Conservation (phyloP, 1,140 invertebrate genomes). For the Tetramorium alpestre region DNA sequence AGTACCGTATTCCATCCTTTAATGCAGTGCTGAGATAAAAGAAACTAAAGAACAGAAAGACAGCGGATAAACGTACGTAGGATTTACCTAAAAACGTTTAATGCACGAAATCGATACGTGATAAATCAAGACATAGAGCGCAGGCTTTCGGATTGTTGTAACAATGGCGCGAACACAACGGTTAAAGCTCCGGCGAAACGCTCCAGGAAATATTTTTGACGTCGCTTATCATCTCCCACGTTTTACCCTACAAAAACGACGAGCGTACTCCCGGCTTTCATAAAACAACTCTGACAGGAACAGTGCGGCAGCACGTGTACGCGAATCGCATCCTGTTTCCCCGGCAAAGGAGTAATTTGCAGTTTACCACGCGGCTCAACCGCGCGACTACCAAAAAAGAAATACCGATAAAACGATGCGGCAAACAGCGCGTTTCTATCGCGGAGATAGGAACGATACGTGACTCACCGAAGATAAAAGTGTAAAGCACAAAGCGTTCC, state of each 20-base stretch:
- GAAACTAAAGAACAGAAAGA: conserved; percentile 15
- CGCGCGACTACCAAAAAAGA: conserved; percentile 22
- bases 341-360: conserved; percentile 49
- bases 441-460: not conserved
- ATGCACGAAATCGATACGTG: conserved; percentile 38
- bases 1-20: not conserved
- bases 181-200: conserved; percentile 40
- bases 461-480: not conserved
- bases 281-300: conserved; percentile 57
- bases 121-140: conserved; percentile 51
- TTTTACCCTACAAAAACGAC: conserved; percentile 64
- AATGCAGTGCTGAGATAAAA: conserved; percentile 11
- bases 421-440: not conserved
- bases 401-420: conserved; percentile 20
- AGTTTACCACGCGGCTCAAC: conserved; percentile 24
- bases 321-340: conserved; percentile 53
- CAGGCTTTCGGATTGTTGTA: conserved; percentile 28
- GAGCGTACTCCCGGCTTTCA: conserved; percentile 48
- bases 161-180: conserved; percentile 19
- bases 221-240: conserved; percentile 68
- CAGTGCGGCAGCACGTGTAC: conserved; percentile 55
- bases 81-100: conserved; percentile 12
- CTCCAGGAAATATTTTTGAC: conserved; percentile 75
- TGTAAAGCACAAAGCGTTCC: not conserved
- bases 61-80: not conserved